A percentile compares a stretch with the other conserved stretches of the same genome.
Evolutionary conservation across 2,113 vertebrate genomes (phyloP).

Genomic region (Rhynchopsitta pachyrhyncha): DNA sequence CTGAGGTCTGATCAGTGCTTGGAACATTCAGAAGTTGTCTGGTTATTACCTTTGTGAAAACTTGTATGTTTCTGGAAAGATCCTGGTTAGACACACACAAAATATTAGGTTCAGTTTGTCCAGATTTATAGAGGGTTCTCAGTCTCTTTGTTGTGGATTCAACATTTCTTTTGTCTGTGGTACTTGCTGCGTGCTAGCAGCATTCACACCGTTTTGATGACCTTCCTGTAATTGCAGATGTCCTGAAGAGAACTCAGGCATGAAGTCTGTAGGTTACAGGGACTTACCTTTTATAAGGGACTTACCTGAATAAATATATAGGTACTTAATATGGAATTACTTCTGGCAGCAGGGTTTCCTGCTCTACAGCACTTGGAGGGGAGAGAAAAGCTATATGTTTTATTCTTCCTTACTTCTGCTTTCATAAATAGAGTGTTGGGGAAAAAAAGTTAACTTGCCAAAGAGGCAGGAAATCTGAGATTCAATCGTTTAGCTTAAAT

Average conservation of each 20-base stretch:
- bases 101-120: background rate
- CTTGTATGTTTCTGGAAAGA: background rate
- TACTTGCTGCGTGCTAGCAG: background rate
- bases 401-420: background rate
- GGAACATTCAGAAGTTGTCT: background rate
- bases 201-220: background rate
- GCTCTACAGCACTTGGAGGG: background rate
- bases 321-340: background rate
- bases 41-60: background rate
- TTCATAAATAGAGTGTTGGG: background rate
- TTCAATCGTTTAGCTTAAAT: background rate
- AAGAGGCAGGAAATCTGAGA: background rate
- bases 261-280: background rate
- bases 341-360: background rate
- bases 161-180: background rate
- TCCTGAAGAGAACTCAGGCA: background rate
- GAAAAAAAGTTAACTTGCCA: background rate
- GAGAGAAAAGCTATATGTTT: background rate
- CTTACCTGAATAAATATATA: background rate
- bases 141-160: background rate
- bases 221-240: background rate
- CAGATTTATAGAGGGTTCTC: background rate
- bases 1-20: background rate
- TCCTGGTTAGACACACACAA: background rate
- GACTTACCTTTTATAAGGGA: background rate